Evolutionary conservation across 2,113 vertebrate genomes (phyloP).

Genomic region (Talpa occidentalis): DNA sequence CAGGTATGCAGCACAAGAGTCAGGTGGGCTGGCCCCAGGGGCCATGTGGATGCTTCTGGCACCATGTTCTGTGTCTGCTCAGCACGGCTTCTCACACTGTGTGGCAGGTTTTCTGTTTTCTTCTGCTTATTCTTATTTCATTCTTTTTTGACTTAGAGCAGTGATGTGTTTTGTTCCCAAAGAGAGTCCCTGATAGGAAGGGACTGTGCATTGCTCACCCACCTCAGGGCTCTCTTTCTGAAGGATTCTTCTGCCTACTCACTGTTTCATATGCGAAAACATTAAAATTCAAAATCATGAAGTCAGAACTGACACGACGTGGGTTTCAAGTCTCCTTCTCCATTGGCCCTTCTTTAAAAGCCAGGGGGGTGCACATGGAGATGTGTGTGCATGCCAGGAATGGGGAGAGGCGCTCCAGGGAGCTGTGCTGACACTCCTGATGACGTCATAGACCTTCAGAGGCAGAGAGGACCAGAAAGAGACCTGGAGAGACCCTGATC

Average conservation of each 20-base stretch:
- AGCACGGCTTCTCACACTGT: background rate
- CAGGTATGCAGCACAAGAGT: background rate
- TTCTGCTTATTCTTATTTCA: background rate
- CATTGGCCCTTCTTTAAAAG: constrained; percentile 54
- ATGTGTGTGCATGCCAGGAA: background rate
- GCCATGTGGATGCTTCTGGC: background rate
- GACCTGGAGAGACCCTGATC: constrained; percentile 46
- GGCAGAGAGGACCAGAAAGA: constrained; percentile 21
- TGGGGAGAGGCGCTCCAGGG: background rate
- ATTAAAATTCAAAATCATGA: constrained; percentile 64
- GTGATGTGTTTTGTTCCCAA: constrained; percentile 61
- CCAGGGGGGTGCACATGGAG: background rate
- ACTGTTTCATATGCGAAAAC: constrained; percentile 55
- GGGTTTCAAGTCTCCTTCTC: constrained; percentile 61
- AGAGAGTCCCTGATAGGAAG: constrained; percentile 30
- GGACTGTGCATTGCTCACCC: constrained; percentile 46
- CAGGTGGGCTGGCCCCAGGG: background rate
- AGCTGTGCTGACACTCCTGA: background rate
- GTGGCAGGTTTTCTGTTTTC: background rate
- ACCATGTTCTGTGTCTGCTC: background rate
- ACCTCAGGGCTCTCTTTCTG: constrained; percentile 65
- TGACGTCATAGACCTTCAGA: background rate
- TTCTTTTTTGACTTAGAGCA: constrained; percentile 50
- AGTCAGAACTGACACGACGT: constrained; percentile 63
- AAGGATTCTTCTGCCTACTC: constrained; percentile 66